Conservation (phyloP, 1,140 invertebrate species). For the Micrasema longulum region DNA sequence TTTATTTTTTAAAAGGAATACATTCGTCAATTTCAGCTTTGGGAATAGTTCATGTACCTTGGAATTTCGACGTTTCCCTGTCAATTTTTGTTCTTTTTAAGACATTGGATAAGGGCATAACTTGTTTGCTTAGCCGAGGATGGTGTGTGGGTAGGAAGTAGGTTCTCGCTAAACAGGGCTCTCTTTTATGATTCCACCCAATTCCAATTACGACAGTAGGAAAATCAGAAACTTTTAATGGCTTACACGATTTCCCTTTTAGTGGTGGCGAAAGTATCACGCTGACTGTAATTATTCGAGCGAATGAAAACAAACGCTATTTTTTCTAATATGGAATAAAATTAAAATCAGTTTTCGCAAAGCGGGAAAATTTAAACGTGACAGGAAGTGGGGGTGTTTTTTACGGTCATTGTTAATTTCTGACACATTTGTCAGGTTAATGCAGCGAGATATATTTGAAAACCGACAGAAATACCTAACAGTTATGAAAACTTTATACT, state of each 20-base stretch:
- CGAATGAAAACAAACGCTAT: slow-evolving; percentile 29
- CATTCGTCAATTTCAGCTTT: too few relatives aligned
- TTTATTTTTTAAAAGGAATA: too few relatives aligned
- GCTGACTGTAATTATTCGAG: slow-evolving; percentile 22
- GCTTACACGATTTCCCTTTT: slow-evolving; percentile 52
- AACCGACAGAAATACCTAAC: too few relatives aligned
- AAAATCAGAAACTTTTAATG: slow-evolving; percentile 53
- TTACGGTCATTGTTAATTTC: slow-evolving; percentile 7
- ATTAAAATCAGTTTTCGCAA: slow-evolving; percentile 9
- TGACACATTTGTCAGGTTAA: slow-evolving; percentile 28
- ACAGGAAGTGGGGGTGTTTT: neutral
- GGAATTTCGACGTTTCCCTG: too few relatives aligned
- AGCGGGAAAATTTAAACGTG: slow-evolving; percentile 18
- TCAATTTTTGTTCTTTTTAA: too few relatives aligned
- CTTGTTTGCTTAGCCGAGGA: too few relatives aligned
- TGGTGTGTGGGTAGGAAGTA: too few relatives aligned
- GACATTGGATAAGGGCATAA: slow-evolving; percentile 4
- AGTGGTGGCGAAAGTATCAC: slow-evolving; percentile 39
- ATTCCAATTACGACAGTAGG: slow-evolving; percentile 48
- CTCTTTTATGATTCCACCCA: slow-evolving; percentile 52
- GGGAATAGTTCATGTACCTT: too few relatives aligned
- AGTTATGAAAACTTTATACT: too few relatives aligned
- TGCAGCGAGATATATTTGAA: too few relatives aligned
- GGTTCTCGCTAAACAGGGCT: slow-evolving; percentile 5
- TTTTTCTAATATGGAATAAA: slow-evolving; percentile 29